A percentile compares a stretch with the other conserved stretches of the same genome.
Conservation (phyloP, 1,140 invertebrate species). For the Leptoteleia sp. region DNA sequence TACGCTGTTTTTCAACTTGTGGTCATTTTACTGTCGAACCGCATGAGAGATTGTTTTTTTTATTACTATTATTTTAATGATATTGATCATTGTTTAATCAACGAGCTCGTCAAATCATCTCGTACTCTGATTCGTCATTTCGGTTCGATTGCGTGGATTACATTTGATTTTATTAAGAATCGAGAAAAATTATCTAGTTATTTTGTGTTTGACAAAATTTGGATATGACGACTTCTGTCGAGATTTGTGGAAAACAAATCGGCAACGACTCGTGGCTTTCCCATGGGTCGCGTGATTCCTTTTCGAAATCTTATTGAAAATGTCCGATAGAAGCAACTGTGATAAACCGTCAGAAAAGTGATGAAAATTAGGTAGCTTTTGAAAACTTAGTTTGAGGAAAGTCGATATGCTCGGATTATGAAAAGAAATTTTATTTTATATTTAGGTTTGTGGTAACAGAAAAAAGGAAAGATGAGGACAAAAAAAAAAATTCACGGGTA, state of each 20-base stretch:
- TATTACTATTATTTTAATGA: background rate
- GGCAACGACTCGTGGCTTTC: too few species aligned
- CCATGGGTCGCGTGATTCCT: background rate
- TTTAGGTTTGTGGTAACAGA: constrained; percentile 25
- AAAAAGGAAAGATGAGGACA: constrained; percentile 4
- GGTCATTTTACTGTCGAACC: constrained; percentile 1
- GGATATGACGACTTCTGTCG: constrained; percentile 44
- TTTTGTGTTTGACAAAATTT: constrained; percentile 12
- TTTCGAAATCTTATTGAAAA: constrained; percentile 36
- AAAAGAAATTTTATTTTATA: constrained; percentile 27
- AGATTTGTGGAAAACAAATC: constrained; percentile 1
- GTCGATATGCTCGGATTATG: constrained; percentile 15
- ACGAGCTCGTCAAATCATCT: constrained; percentile 17
- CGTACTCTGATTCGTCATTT: constrained; percentile 14
- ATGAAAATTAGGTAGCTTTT: constrained; percentile 61
- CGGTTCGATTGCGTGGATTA: constrained; percentile 23
- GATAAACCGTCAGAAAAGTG: constrained; percentile 56
- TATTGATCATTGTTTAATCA: too few species aligned
- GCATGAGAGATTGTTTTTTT: background rate
- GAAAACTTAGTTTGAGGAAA: constrained; percentile 20
- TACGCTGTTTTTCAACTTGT: constrained; percentile 22
- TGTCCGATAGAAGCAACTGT: constrained; percentile 55
- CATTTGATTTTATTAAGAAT: background rate
- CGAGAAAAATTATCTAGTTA: constrained; percentile 3
- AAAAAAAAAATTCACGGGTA: constrained; percentile 2